Percentiles rank a stretch among this genome's conserved stretches.
These are phyloP conservation scores for Phthorimaea operculella DNA, from an alignment of 1,140 invertebrate species.

Conservation along the genomic window DNA sequence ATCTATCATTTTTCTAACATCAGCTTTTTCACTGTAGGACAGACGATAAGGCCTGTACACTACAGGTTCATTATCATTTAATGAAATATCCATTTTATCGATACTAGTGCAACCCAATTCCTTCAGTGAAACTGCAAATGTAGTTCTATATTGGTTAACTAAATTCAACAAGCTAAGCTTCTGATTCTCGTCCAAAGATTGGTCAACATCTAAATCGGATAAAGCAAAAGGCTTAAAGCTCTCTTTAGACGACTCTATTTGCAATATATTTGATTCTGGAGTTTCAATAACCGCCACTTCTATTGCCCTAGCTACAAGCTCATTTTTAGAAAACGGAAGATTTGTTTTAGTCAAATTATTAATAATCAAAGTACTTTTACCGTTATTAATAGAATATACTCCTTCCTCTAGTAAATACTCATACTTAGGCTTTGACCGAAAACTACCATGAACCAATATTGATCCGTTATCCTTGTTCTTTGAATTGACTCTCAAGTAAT, in stretches of 20 bases:
- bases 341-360: neutral
- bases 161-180: neutral
- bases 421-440: neutral
- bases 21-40: conserved; percentile 19
- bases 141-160: neutral
- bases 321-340: neutral
- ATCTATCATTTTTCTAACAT: conserved; percentile 26
- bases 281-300: neutral
- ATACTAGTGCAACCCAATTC: conserved; percentile 14
- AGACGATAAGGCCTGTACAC: conserved; percentile 19
- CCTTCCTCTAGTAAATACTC: neutral
- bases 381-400: neutral
- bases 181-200: neutral
- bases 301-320: neutral
- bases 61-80: conserved; percentile 16
- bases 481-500: neutral
- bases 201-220: neutral
- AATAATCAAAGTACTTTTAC: neutral
- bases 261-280: neutral
- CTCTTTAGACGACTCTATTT: neutral
- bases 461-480: neutral
- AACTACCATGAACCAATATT: conserved; percentile 1
- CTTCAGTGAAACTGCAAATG: conserved; percentile 11
- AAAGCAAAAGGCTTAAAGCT: neutral
- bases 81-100: conserved; percentile 16